Evolutionary conservation across 2,113 vertebrate species (phyloP), one percentile per base, ranked within the genome.

Genomic region (Caracal caracal): DNA sequence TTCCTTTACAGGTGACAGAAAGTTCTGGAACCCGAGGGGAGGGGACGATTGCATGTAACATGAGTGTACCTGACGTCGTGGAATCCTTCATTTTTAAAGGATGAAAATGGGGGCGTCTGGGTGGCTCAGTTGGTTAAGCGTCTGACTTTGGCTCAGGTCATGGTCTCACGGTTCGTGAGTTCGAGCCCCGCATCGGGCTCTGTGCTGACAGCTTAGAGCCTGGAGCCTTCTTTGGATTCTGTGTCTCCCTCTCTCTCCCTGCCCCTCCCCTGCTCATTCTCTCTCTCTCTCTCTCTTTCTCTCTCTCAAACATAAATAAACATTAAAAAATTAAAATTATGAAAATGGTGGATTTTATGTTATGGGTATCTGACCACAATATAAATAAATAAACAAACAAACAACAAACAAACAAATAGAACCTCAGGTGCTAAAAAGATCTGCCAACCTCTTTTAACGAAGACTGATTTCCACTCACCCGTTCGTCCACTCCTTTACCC

Each of bases 1-100:
- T 40, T 65, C 56, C 24, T 75, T n/a, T 1, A 1, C 9, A 37
- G 30, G 5, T 7, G 28, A 71, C 2, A 6, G 26, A 59, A 88
- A 37, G 5, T 24, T 33, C 76, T 71, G 12, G 10, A 37, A 17
- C 3, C 7, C 3, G 75, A 59, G 0, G 4, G 40, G 37, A 24
- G 17, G 30, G 26, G 12, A 78, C 1, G 0, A 9, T n/a, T 61
- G 37, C 12, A 70, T 1, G 63, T 3, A 15, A 1, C 10, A 0
- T 5, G 19, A 47, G 28, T 4, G 6, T 40, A n/a, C 17, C 17
- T 12, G 20, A n/a, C 12, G 2, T 53, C 13, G 4, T 28, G 6
- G 28, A 53, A 43, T 40, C 6, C 2, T 43, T 56, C 63, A 53
- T 63, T 51, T 37, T 47, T 24, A 78, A 56, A 49, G 5, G 13